Percentiles rank a stretch among this genome's conserved stretches.
Conservation (phyloP, 2,888 invertebrate genomes). For the Nysson spinosus region DNA sequence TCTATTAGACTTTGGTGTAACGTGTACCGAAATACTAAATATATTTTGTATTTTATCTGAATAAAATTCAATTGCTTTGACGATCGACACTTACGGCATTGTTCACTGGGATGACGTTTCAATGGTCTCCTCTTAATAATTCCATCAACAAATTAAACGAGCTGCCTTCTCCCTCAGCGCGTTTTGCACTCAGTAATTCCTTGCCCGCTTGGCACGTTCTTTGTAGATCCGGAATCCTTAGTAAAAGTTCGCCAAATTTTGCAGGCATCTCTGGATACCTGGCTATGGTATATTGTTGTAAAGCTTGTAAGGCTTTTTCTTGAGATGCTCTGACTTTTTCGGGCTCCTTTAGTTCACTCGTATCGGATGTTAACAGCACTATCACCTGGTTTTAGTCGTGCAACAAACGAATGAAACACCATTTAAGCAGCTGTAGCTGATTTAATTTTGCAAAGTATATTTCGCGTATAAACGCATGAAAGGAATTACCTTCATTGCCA, state of each 20-base stretch:
- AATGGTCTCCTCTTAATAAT: slow-evolving; percentile 95
- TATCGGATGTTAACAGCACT: slow-evolving; percentile 82
- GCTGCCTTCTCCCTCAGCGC: slow-evolving; percentile 88
- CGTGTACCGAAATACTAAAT: no score
- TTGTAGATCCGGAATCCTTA: slow-evolving; percentile 96
- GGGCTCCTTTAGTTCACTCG: slow-evolving; percentile 94
- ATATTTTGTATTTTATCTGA: background rate
- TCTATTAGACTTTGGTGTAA: no score
- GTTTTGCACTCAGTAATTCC: slow-evolving; percentile 92
- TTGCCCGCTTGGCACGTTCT: slow-evolving; percentile 97
- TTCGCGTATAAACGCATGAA: background rate
- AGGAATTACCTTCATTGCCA: slow-evolving; percentile 91
- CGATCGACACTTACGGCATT: slow-evolving; percentile 57
- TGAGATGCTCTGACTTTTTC: slow-evolving; percentile 96
- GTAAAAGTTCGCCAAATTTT: slow-evolving; percentile 95
- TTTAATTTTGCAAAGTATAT: no score
- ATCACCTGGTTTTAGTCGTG: slow-evolving; percentile 72
- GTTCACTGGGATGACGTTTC: slow-evolving; percentile 68
- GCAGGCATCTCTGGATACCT: slow-evolving; percentile 96
- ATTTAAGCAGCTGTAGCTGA: no score
- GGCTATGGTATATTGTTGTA: slow-evolving; percentile 93
- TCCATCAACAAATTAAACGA: slow-evolving; percentile 98
- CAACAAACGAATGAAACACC: background rate
- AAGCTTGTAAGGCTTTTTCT: slow-evolving; percentile 94
- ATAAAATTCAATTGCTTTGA: background rate